Conservation (phyloP, 2,888 invertebrate species). For the Leptopterna dolabrata region DNA sequence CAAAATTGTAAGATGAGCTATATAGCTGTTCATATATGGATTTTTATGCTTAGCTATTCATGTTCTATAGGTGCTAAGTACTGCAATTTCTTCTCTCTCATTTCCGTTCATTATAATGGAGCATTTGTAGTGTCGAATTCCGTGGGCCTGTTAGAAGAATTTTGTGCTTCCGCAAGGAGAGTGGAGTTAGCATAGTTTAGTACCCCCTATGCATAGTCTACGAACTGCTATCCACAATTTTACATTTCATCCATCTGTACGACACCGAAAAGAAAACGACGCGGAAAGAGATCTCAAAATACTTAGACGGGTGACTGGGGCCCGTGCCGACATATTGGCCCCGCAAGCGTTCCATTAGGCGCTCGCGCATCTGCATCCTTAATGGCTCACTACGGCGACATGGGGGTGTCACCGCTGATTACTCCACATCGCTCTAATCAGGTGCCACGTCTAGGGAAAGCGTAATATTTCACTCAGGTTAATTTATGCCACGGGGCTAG, state of each 20-base stretch:
- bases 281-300: neutral
- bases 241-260: neutral
- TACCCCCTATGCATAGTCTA: too few species aligned
- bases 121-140: too few species aligned
- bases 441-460: constrained; percentile 25
- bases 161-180: too few species aligned
- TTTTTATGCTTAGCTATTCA: too few species aligned
- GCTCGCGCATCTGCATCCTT: constrained; percentile 46
- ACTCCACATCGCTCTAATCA: constrained; percentile 33
- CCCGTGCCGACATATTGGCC: constrained; percentile 49
- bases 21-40: too few species aligned
- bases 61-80: too few species aligned
- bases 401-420: constrained; percentile 26
- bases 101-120: too few species aligned
- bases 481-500: constrained; percentile 11
- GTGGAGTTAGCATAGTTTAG: too few species aligned
- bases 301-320: constrained; percentile 3
- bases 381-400: neutral
- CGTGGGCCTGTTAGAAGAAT: too few species aligned
- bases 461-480: constrained; percentile 18
- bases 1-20: too few species aligned
- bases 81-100: too few species aligned
- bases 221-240: too few species aligned
- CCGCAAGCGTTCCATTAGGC: constrained; percentile 35
- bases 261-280: neutral